Evolutionary conservation across 2,888 invertebrate species (phyloP), one percentile per base, ranked within the genome.

Genomic region (Danaus chrysippus): DNA sequence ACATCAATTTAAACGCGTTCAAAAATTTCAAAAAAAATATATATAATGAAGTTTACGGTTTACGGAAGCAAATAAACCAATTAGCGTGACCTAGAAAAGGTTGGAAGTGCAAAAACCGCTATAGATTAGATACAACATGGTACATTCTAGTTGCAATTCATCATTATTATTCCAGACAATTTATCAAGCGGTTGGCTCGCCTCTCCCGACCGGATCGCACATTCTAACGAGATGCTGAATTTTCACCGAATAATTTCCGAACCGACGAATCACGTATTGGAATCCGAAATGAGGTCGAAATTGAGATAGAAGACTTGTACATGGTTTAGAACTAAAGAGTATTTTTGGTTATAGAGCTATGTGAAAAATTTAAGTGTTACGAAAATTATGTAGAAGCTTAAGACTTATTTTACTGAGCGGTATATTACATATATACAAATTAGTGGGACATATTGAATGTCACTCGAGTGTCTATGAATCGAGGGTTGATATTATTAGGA

Each of bases 151-250:
- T 86, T 88, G 90, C 90, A 90, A 91, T 91, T 89, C 89, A 91
- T 91, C 91, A 91, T 91, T 91, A 90, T 91, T 91, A 91, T 91
- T 91, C 91, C 91, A 87, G 89, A 88, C 91, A 89, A 91, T 91
- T 91, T 91, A 90, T 91, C 91, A 90, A 89, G 88, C 88, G 90
- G 89, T 89, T 88, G 87, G 91, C 86, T 86, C 86, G 86, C 83
- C 78, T 81, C 83, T 77, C 84, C 78, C 85, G 83, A 79, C 82
- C 79, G 87, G 82, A 83, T 87, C 86, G 89, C 88, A 87, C 88
- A 87, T 87, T 87, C 90, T 91, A 91, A 91, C 91, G 91, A 91
- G 91, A 88, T 87, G 90, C 87, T 90, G 91, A 89, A 91, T 91
- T 91, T 90, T 89, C 91, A 88, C 86, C 86, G 89, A 86, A 90